Conservation (phyloP, 2,888 invertebrate species). For the Gryllus longicercus region DNA sequence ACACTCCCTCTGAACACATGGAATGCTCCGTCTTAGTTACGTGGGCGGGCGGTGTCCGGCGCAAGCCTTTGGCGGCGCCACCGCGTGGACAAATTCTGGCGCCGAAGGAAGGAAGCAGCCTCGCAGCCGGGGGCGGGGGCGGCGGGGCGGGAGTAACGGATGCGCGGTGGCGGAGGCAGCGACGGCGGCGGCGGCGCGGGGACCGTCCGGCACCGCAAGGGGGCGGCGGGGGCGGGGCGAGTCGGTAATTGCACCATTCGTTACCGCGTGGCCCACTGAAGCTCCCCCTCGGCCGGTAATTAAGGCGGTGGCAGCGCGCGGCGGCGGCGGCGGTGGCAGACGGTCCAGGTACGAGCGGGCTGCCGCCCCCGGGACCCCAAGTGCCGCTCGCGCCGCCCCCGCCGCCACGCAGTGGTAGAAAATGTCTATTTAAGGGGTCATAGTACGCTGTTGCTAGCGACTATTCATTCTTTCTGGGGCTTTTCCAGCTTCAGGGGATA, state of each 20-base stretch:
- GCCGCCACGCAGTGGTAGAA: too few relatives aligned
- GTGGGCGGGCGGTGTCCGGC: too few relatives aligned
- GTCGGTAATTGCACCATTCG: constrained; percentile 35
- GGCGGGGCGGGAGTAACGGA: background rate
- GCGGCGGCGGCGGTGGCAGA: background rate
- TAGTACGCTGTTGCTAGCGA: too few relatives aligned
- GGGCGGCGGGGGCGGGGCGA: background rate
- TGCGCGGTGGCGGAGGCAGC: constrained; percentile 17
- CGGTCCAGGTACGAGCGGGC: background rate
- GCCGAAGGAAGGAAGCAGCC: background rate
- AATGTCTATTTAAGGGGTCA: too few relatives aligned
- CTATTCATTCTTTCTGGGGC: too few relatives aligned
- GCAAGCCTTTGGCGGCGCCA: background rate
- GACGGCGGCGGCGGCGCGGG: background rate
- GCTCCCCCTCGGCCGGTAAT: constrained; percentile 30
- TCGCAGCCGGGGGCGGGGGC: background rate
- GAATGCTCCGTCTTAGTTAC: too few relatives aligned
- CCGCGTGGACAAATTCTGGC: background rate
- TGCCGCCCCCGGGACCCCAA: constrained; percentile 5
- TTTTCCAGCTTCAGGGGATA: too few relatives aligned
- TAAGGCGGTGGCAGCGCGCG: constrained; percentile 27
- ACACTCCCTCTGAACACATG: too few relatives aligned
- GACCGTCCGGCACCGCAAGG: background rate
- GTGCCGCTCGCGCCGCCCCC: background rate
- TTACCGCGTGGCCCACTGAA: constrained; percentile 36